Conservation (phyloP, 1,140 invertebrate genomes). For the Nasonia longicornis region DNA sequence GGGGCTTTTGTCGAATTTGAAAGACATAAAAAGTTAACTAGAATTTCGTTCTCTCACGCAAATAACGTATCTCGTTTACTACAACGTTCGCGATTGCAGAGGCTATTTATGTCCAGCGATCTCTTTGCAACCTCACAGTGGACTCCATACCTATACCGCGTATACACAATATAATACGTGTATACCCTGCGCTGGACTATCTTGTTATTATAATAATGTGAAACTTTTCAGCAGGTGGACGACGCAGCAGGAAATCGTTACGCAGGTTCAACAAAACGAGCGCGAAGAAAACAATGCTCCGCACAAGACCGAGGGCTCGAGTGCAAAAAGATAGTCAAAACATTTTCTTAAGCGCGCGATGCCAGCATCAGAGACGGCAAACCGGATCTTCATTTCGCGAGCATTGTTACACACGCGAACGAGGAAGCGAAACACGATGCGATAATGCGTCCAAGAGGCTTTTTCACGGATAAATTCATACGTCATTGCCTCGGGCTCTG, state of each 20-base stretch:
- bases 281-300: slow-evolving; percentile 24
- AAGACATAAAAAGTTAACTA: neutral
- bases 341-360: slow-evolving; percentile 10
- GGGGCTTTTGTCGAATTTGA: neutral
- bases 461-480: slow-evolving; percentile 26
- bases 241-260: slow-evolving; percentile 24
- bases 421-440: slow-evolving; percentile 24
- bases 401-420: slow-evolving; percentile 21
- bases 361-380: neutral
- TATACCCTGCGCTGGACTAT: neutral
- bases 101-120: neutral
- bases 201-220: slow-evolving; percentile 19
- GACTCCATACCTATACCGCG: neutral
- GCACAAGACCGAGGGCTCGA: neutral
- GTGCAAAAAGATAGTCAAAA: slow-evolving; percentile 25
- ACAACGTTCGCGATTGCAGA: neutral
- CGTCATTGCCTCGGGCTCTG: slow-evolving; percentile 2
- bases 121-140: neutral
- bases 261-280: neutral
- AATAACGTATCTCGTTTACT: neutral
- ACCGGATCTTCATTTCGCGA: slow-evolving; percentile 38
- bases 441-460: slow-evolving; percentile 5
- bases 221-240: slow-evolving; percentile 3
- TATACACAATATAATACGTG: neutral
- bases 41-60: neutral